These are phyloP conservation scores for Tortrix viridana DNA, from an alignment of 2,888 invertebrate genomes.

Conservation along the genomic window DNA sequence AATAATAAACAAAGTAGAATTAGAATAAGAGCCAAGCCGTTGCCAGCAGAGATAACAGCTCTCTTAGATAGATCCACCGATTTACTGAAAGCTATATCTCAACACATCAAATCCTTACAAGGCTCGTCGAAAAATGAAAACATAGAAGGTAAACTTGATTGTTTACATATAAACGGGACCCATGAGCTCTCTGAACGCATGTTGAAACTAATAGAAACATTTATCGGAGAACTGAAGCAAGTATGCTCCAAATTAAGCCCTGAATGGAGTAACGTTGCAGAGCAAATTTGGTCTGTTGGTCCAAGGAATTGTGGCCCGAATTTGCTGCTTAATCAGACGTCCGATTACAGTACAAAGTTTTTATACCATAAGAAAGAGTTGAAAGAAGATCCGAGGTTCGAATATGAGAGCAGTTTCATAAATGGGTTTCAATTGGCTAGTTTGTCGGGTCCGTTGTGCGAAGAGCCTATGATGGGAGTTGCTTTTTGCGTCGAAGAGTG, in stretches of 20 bases:
- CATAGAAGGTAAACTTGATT: constrained; percentile 61
- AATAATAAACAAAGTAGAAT: constrained; percentile 89
- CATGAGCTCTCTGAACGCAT: constrained; percentile 70
- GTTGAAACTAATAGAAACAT: constrained; percentile 71
- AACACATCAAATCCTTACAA: constrained; percentile 73
- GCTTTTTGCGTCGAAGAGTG: constrained; percentile 95
- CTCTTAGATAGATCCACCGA: constrained; percentile 89
- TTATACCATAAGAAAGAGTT: constrained; percentile 68
- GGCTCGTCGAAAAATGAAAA: constrained; percentile 68
- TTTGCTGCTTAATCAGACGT: constrained; percentile 92
- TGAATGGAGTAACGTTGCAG: constrained; percentile 79
- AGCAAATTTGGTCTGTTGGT: constrained; percentile 96
- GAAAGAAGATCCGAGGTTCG: constrained; percentile 82
- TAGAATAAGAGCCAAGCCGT: constrained; percentile 89
- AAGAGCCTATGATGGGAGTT: constrained; percentile 98
- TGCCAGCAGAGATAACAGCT: constrained; percentile 88
- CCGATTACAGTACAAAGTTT: constrained; percentile 84
- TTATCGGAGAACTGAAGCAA: constrained; percentile 83
- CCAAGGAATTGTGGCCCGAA: constrained; percentile 95
- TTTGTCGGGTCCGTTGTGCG: constrained; percentile 96
- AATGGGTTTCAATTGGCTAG: constrained; percentile 95
- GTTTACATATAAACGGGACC: constrained; percentile 57
- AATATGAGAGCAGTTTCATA: constrained; percentile 91
- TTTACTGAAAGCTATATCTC: constrained; percentile 87
- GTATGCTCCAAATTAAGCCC: constrained; percentile 85